A percentile compares a stretch with the other conserved stretches of the same genome.
Evolutionary conservation across 2,888 invertebrate species (phyloP).

Genomic region (Troilus luridus): DNA sequence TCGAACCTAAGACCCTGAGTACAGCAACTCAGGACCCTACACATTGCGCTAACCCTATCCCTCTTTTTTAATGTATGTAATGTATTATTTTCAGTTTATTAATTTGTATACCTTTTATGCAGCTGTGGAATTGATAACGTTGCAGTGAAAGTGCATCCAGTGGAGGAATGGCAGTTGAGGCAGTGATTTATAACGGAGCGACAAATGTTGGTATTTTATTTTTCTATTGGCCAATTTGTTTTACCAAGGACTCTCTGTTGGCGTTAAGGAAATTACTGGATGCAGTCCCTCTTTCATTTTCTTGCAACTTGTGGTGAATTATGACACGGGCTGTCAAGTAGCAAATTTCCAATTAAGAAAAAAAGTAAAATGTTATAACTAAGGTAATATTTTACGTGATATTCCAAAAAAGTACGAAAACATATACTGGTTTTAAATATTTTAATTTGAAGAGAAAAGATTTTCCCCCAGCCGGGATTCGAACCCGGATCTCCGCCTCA

Average conservation of each 20-base stretch:
- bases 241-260: not conserved
- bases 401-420: too few species aligned
- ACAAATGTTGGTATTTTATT: not conserved
- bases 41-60: too few species aligned
- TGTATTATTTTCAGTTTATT: not conserved
- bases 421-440: too few species aligned
- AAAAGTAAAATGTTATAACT: too few species aligned
- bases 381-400: too few species aligned
- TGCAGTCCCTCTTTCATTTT: not conserved
- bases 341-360: too few species aligned
- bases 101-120: not conserved
- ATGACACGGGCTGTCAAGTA: not conserved
- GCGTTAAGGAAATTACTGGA: not conserved
- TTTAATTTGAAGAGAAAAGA: too few species aligned
- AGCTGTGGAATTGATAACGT: not conserved
- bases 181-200: not conserved
- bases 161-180: not conserved
- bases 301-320: not conserved
- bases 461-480: too few species aligned
- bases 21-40: too few species aligned
- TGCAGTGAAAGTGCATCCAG: not conserved
- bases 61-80: too few species aligned
- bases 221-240: not conserved
- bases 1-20: too few species aligned
- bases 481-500: too few species aligned